Evolutionary conservation across 2,113 vertebrate genomes (phyloP), one percentile per base, ranked within the genome.

Genomic region (Bufo gargarizans): DNA sequence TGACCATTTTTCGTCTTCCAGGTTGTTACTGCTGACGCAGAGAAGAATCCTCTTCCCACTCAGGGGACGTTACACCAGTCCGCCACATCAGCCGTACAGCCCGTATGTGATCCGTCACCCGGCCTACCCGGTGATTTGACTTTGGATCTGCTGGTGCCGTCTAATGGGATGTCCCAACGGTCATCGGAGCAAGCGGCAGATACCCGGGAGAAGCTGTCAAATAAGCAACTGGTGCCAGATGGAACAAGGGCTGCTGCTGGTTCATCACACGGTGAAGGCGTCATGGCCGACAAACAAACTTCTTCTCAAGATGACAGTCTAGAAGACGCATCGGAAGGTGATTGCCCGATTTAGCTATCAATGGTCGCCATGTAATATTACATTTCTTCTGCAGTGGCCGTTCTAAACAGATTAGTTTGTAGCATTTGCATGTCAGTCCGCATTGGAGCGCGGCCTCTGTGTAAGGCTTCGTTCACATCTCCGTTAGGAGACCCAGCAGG

Each of bases 291-390:
- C 90, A 98, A 97, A 92, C 93, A 90, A 55, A 95, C 95, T 92
- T 92, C 91, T 92, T 93, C 95, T 6, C 97, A 97, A 91, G 97
- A 97, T 3, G 96, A 96, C 0, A 94, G 92, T 88, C 86, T 94
- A 92, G 90, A 95, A 90, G 90, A 95, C 85, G 92, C 94, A 13
- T 91, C 94, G 86, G 95, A 96, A 91, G 96, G 96, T 97, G 90
- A 94, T 92, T 88, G 81, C 56, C 12, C 8, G 56, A 58, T 58
- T 10, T 10, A 8, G 9, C 5, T 1, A 33, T 33, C 33, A 33
- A 33, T 33, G 33, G 33, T 33, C 33, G 33, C 33, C 33, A 33
- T 1, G 33, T 33, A 33, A 33, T 33, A 33, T 33, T 33, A 33
- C 33, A 33, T 33, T 33, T 33, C 33, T 33, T 33, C 33, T 33